Evolutionary conservation across 1,140 invertebrate genomes (phyloP).

Genomic region (Pseudoatta argentina): DNA sequence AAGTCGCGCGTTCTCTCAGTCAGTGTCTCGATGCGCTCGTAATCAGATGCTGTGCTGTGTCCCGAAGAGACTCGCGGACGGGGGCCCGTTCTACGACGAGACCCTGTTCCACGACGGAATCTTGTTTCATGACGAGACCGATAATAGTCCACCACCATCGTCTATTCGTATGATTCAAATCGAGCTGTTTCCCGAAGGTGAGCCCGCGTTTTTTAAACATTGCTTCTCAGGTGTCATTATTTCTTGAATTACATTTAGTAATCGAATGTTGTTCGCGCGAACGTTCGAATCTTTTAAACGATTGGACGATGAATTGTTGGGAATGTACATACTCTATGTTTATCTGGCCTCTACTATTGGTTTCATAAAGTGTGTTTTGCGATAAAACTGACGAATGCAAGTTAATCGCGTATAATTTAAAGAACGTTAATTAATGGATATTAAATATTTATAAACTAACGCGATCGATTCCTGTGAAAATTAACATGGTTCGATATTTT

Average conservation of each 20-base stretch:
- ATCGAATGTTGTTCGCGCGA: background rate
- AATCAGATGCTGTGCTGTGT: slow-evolving; percentile 82
- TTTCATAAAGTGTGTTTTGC: slow-evolving; percentile 16
- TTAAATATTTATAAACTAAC: background rate
- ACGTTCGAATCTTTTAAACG: background rate
- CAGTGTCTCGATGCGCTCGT: slow-evolving; percentile 59
- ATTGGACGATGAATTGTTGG: background rate
- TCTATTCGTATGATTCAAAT: slow-evolving; percentile 28
- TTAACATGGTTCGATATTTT: background rate
- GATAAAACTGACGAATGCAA: background rate
- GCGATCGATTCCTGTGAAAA: background rate
- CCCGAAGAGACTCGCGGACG: slow-evolving; percentile 76
- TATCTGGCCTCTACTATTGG: background rate
- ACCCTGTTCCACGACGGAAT: slow-evolving; percentile 39
- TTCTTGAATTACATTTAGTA: background rate
- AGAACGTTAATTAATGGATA: background rate
- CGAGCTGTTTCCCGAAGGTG: slow-evolving; percentile 68
- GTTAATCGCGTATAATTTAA: background rate
- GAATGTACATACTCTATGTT: background rate
- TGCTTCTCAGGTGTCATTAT: background rate
- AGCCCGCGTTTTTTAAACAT: background rate
- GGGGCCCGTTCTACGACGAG: slow-evolving; percentile 61
- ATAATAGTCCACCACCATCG: slow-evolving; percentile 17
- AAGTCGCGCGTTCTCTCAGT: slow-evolving; percentile 58
- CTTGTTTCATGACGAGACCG: slow-evolving; percentile 36